Conservation (phyloP, 35 echinoderm and acorn worm genomes). For the Amphiura filiformis region DNA sequence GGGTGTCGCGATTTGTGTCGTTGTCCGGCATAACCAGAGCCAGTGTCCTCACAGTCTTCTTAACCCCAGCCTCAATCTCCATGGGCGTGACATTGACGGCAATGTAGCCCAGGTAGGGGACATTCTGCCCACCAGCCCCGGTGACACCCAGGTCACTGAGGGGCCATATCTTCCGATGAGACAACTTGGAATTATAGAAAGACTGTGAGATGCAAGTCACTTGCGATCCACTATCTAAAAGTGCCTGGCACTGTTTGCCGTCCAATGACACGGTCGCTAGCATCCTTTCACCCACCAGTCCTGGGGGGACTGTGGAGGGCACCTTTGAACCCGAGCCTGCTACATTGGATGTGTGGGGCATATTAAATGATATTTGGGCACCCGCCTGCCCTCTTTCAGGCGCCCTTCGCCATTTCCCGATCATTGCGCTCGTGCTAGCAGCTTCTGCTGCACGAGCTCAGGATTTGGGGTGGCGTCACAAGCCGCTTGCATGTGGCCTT, state of each 20-base stretch:
- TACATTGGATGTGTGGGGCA: slow-evolving; percentile 11
- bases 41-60: slow-evolving; percentile 5
- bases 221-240: slow-evolving; percentile 55
- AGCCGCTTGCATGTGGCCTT: slow-evolving; percentile 13
- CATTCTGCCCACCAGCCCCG: slow-evolving; percentile 52
- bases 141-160: slow-evolving; percentile 20
- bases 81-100: not conserved
- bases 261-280: slow-evolving; percentile 5
- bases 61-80: slow-evolving; percentile 12
- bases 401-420: slow-evolving; percentile 28
- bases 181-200: not conserved
- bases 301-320: slow-evolving; percentile 30
- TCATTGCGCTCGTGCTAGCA: not conserved
- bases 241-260: not conserved
- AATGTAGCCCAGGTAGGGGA: slow-evolving; percentile 54
- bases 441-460: slow-evolving; percentile 19
- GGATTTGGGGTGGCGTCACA: not conserved
- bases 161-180: slow-evolving; percentile 10
- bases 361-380: not conserved
- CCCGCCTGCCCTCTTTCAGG: slow-evolving; percentile 5
- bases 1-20: not conserved
- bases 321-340: too few species aligned
- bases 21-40: slow-evolving; percentile 21
- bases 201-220: slow-evolving; percentile 45
- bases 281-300: slow-evolving; percentile 53